phyloP scores from a whole-genome alignment of 2,113 vertebrate species.

The Menura novaehollandiae region DNA sequence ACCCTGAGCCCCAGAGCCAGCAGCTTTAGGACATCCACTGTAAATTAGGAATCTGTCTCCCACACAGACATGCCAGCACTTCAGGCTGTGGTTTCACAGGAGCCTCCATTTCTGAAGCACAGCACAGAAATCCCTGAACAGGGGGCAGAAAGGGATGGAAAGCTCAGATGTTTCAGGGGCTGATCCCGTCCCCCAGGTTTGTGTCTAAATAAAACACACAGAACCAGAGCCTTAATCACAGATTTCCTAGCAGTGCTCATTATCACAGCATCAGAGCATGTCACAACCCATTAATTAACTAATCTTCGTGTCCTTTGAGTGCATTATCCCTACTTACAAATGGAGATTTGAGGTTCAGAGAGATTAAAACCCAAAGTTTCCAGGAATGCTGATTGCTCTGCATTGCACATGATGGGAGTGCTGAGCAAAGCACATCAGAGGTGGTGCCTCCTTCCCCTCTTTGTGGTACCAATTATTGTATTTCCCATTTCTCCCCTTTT shows the following conservation, averaged over 20 bases:
- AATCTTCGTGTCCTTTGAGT: slow-evolving; percentile 38
- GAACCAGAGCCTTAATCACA: not conserved
- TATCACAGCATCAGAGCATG: slow-evolving; percentile 50
- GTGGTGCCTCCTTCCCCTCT: not conserved
- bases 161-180: not conserved
- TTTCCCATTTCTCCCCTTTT: not conserved
- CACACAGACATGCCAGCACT: not conserved
- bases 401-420: not conserved
- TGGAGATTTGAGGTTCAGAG: not conserved
- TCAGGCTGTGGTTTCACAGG: not conserved
- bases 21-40: not conserved
- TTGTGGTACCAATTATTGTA: not conserved
- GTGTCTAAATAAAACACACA: not conserved
- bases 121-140: not conserved
- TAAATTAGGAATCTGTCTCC: not conserved
- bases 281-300: slow-evolving; percentile 59
- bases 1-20: not conserved
- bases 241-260: slow-evolving; percentile 38
- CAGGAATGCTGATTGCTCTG: not conserved
- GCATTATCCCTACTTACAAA: slow-evolving; percentile 40
- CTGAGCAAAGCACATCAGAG: fast-evolving
- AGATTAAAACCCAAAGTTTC: slow-evolving; percentile 1
- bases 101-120: not conserved
- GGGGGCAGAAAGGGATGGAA: not conserved
- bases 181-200: not conserved